phyloP scores from a whole-genome alignment of 2,888 invertebrate genomes.

The Hedya salicella region DNA sequence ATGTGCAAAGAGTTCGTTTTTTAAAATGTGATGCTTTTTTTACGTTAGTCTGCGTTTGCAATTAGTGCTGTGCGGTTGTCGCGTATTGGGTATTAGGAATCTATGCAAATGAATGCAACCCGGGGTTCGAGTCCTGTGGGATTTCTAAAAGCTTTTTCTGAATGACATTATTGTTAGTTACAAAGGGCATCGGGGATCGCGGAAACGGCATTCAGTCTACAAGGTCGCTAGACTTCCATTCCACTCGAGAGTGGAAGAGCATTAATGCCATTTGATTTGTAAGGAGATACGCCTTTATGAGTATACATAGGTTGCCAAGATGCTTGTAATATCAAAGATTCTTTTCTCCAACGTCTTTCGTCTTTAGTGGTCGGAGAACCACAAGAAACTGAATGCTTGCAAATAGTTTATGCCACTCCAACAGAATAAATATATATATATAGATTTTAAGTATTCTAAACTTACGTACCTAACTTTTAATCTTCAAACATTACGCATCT shows the following conservation, averaged over 20 bases:
- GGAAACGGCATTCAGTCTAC: constrained; percentile 68
- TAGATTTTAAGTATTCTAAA: no score
- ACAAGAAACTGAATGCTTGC: not conserved
- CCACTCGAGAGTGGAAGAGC: not conserved
- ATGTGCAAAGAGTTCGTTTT: constrained; percentile 82
- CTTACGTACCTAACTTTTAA: no score
- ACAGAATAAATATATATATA: not conserved
- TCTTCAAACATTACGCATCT: no score
- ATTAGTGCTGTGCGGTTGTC: constrained; percentile 83
- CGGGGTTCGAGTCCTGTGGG: constrained; percentile 51
- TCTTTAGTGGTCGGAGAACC: constrained; percentile 12
- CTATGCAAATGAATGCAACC: constrained; percentile 70
- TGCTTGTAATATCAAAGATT: constrained; percentile 23
- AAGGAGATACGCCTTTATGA: constrained; percentile 12
- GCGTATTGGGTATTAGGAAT: constrained; percentile 72
- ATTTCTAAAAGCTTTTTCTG: constrained; percentile 67
- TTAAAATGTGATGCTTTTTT: constrained; percentile 83
- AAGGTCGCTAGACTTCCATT: constrained; percentile 60
- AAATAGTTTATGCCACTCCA: constrained; percentile 2
- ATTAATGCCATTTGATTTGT: not conserved
- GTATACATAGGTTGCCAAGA: not conserved
- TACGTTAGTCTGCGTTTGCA: constrained; percentile 84
- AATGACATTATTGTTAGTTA: constrained; percentile 56
- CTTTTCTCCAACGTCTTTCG: constrained; percentile 20
- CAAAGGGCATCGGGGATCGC: constrained; percentile 57